Evolutionary conservation across 2,797 vertebrate genomes (phyloP), one percentile per base, ranked within the genome.

Genomic region (Novumbra hubbsi): DNA sequence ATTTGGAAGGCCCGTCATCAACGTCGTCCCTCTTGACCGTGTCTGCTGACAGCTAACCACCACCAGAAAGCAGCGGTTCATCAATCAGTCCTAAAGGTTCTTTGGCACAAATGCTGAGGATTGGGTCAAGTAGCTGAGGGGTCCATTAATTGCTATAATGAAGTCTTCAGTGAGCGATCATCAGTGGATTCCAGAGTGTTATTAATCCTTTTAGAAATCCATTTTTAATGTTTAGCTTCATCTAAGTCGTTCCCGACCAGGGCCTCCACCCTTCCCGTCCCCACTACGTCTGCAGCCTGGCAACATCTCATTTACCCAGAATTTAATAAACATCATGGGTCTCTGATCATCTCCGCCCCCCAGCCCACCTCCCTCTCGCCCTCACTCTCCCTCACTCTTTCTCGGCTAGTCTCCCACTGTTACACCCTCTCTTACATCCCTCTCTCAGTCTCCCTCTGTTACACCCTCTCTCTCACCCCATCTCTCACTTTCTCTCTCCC

Each of bases 71-170:
- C 86, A 85, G 83, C 7, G 63, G 62, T 90, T 87, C 84, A 91
- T 92, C 89, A 84, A 88, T 91, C 88, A 89, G 88, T 89, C 87
- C 90, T 91, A 89, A 91, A 90, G 88, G 85, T 88, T 92, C 85
- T 86, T 83, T 76, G 80, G 85, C 86, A 83, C 86, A 86, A 88
- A 91, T 88, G 90, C 68, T 89, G 90, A 92, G 86, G 82, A 79
- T 76, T 76, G 76, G 92, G 91, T 93, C 91, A 92, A 91, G 89
- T 89, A 88, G 89, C 84, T 28, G 81, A 88, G 88, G 86, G 87
- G 74, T 83, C 80, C 88, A 93, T 93, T 94, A 92, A 93, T 92
- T 90, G 89, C 85, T 87, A 91, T 90, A 92, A 92, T 90, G 89
- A 91, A 92, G 91, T 89, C 90, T 84, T 88, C 87, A 85, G 88